Evolutionary conservation across 1,140 invertebrate species (phyloP).

Genomic region (Caerostris darwini): DNA sequence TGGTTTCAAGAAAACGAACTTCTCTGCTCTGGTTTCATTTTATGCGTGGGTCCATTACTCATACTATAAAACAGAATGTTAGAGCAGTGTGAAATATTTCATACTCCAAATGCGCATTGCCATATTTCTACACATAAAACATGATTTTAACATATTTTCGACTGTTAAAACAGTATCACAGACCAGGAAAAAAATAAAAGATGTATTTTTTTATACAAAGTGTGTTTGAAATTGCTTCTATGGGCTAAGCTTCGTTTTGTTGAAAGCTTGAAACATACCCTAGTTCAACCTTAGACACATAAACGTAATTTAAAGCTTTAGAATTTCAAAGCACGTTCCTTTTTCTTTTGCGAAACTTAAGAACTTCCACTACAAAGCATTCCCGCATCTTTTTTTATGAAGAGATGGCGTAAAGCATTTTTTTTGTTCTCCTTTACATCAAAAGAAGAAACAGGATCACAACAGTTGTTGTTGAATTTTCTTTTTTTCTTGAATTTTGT

Average conservation of each 20-base stretch:
- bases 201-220: neutral
- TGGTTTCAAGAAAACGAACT: too few relatives aligned
- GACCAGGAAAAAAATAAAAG: neutral
- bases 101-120: neutral
- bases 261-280: neutral
- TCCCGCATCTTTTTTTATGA: neutral
- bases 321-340: conserved; percentile 3
- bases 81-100: neutral
- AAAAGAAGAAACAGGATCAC: neutral
- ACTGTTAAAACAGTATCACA: neutral
- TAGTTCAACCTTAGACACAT: neutral
- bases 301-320: conserved; percentile 8
- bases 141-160: neutral
- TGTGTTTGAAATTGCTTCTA: neutral
- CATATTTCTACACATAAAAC: neutral
- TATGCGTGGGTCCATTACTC: neutral
- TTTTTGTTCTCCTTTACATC: neutral
- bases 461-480: neutral
- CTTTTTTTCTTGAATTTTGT: neutral
- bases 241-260: neutral
- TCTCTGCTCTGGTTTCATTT: neutral
- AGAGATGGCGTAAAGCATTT: neutral
- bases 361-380: neutral
- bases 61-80: neutral
- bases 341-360: neutral